phyloP scores from a whole-genome alignment of 2,113 vertebrate species.

The Embiotoca jacksoni region DNA sequence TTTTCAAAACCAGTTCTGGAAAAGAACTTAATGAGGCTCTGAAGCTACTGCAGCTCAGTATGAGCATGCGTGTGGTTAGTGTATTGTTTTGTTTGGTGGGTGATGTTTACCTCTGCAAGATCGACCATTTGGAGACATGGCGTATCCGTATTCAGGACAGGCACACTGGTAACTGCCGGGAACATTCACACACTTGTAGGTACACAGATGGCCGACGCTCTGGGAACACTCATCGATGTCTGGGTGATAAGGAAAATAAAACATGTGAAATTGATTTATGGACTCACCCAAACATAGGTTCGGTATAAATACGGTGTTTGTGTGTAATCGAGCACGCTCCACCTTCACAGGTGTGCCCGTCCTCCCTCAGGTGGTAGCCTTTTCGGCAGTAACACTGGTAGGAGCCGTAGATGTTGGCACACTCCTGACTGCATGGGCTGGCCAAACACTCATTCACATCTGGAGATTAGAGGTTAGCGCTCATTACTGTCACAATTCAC shows the following conservation, averaged over 20 bases:
- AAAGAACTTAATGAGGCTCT: not conserved
- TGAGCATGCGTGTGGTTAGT: not conserved
- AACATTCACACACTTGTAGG: slow-evolving; percentile 93
- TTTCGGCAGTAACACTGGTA: slow-evolving; percentile 97
- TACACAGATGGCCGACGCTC: slow-evolving; percentile 90
- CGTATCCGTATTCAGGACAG: slow-evolving; percentile 93
- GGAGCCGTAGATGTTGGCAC: slow-evolving; percentile 94
- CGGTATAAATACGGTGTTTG: not conserved
- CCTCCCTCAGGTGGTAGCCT: slow-evolving; percentile 91
- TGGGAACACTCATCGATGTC: slow-evolving; percentile 94
- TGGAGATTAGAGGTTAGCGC: slow-evolving; percentile 74
- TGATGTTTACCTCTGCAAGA: slow-evolving; percentile 89
- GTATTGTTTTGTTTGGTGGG: not conserved
- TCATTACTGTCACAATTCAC: slow-evolving; percentile 55
- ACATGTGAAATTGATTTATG: not conserved
- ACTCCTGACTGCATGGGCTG: slow-evolving; percentile 93
- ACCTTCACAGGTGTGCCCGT: slow-evolving; percentile 92
- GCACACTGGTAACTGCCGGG: slow-evolving; percentile 94
- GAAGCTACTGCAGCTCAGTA: not conserved
- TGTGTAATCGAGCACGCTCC: slow-evolving; percentile 15
- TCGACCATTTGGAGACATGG: slow-evolving; percentile 90
- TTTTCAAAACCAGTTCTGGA: slow-evolving; percentile 30
- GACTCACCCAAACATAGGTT: not conserved
- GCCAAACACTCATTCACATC: slow-evolving; percentile 93
- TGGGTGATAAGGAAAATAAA: slow-evolving; percentile 61